These are phyloP conservation scores for Lycaon pictus DNA, from an alignment of 2,113 vertebrate species.

Conservation along the genomic window DNA sequence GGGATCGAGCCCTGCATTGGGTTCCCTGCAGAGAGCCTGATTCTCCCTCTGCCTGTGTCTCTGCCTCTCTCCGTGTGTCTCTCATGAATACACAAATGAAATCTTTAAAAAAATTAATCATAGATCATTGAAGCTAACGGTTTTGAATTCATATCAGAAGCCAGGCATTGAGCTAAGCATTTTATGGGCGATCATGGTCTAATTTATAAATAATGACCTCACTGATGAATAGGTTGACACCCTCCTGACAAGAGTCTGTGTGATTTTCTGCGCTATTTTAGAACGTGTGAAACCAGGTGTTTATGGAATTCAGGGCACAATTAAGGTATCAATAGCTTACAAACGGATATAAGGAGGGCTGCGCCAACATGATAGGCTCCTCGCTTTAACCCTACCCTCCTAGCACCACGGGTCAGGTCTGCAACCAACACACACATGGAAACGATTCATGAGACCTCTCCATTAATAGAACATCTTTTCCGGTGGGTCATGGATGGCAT, in stretches of 20 bases:
- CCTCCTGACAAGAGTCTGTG: neutral
- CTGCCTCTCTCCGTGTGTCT: too few relatives aligned
- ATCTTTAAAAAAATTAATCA: neutral
- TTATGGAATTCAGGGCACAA: neutral
- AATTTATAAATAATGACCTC: neutral
- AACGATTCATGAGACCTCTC: neutral
- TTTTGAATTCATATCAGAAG: neutral
- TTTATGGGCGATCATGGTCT: too few relatives aligned
- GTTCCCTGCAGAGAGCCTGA: too few relatives aligned
- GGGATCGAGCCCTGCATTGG: too few relatives aligned
- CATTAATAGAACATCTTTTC: accelerated
- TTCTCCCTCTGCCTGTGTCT: too few relatives aligned
- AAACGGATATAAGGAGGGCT: neutral
- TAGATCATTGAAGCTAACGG: neutral
- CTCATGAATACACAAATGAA: too few relatives aligned
- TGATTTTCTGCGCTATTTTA: neutral
- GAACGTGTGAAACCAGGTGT: neutral
- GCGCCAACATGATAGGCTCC: neutral
- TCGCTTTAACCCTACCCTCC: neutral
- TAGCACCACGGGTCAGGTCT: neutral
- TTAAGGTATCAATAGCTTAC: neutral
- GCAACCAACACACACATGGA: neutral
- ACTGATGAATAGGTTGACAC: neutral
- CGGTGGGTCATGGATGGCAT: accelerated
- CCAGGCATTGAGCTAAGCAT: neutral